A percentile compares a stretch with the other conserved stretches of the same genome.
These are phyloP conservation scores for Nibea coibor DNA, from an alignment of 2,113 vertebrate species.

Conservation along the genomic window DNA sequence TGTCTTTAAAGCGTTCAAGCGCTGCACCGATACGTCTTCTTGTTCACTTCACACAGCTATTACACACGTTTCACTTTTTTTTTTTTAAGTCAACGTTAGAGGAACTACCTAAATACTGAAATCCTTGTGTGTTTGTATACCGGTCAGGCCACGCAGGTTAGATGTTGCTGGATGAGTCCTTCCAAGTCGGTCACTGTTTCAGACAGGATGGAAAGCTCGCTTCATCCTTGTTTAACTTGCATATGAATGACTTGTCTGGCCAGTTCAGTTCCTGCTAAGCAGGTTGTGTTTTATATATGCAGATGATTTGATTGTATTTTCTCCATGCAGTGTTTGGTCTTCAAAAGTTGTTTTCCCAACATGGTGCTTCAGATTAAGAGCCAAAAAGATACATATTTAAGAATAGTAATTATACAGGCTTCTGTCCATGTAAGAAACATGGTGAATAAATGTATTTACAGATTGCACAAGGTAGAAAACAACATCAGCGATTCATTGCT, in stretches of 20 bases:
- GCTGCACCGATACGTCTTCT: too few relatives aligned
- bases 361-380: background rate
- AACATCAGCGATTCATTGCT: background rate
- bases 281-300: slow-evolving; percentile 23
- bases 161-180: background rate
- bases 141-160: background rate
- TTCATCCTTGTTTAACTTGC: slow-evolving; percentile 9
- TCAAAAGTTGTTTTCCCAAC: too few relatives aligned
- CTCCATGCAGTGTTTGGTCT: too few relatives aligned
- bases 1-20: too few relatives aligned
- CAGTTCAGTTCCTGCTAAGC: slow-evolving; percentile 47
- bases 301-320: slow-evolving; percentile 9
- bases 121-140: background rate
- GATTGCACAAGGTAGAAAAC: background rate
- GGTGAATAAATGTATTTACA: background rate
- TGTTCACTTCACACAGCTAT: background rate
- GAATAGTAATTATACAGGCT: background rate
- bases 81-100: background rate
- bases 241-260: slow-evolving; percentile 39
- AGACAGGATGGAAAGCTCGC: slow-evolving; percentile 10
- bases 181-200: background rate
- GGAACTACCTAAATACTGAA: background rate
- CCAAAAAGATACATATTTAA: background rate
- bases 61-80: background rate
- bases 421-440: background rate